Conservation (phyloP, 1,140 invertebrate genomes). For the Drosophila ambigua region DNA sequence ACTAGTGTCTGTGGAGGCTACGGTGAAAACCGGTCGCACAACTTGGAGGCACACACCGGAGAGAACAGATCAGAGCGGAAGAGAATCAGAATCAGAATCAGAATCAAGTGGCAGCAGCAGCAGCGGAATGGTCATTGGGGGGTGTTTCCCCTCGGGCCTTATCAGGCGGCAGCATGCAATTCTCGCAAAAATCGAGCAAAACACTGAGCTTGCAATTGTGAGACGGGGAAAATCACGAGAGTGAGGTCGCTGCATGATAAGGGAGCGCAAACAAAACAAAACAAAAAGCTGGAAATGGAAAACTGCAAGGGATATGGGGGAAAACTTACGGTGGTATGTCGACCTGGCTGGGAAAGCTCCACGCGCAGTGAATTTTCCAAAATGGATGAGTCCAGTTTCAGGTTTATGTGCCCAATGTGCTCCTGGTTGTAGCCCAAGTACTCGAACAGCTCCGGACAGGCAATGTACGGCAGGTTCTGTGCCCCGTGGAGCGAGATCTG, state of each 20-base stretch:
- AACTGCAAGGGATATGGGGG: too few species aligned
- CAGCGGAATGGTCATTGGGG: too few species aligned
- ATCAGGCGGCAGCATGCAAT: conserved; percentile 40
- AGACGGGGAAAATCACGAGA: conserved; percentile 31
- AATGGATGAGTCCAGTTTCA: conserved; percentile 30
- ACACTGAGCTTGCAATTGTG: conserved; percentile 12
- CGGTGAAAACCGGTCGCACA: conserved; percentile 49
- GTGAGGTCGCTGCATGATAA: conserved; percentile 60
- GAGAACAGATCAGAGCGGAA: conserved; percentile 2
- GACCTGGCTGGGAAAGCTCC: conserved; percentile 58
- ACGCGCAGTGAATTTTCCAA: conserved; percentile 39
- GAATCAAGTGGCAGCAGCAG: background rate
- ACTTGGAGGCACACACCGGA: conserved; percentile 5
- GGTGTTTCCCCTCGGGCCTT: conserved; percentile 31
- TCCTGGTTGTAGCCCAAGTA: conserved; percentile 44
- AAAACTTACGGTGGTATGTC: conserved; percentile 43
- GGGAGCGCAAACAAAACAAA: conserved; percentile 1
- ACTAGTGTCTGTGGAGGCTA: conserved; percentile 4
- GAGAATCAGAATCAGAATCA: background rate
- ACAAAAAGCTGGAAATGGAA: background rate
- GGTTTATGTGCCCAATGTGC: conserved; percentile 46
- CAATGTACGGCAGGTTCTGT: conserved; percentile 50
- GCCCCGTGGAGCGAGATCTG: background rate
- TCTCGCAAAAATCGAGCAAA: conserved; percentile 20
- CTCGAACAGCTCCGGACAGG: conserved; percentile 56